Conservation (phyloP, 2,888 invertebrate genomes). For the Automeris io region DNA sequence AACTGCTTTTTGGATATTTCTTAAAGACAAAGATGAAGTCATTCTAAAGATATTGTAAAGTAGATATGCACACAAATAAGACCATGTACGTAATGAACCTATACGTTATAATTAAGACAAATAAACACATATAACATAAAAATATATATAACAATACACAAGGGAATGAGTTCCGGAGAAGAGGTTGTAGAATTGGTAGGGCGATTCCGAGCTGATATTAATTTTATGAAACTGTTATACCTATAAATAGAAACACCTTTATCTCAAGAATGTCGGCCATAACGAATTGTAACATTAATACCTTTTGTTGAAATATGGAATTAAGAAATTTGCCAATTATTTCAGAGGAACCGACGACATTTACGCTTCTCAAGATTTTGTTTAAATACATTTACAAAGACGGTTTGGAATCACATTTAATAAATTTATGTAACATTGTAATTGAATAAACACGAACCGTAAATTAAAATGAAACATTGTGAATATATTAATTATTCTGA, state of each 20-base stretch:
- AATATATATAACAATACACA: too few relatives aligned
- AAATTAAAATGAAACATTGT: slow-evolving; percentile 16
- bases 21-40: too few relatives aligned
- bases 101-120: too few relatives aligned
- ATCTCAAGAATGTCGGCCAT: slow-evolving; percentile 13
- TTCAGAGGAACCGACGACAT: slow-evolving; percentile 28
- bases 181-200: too few relatives aligned
- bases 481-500: slow-evolving; percentile 22
- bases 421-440: slow-evolving; percentile 6
- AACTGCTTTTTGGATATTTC: too few relatives aligned
- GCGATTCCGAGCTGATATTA: slow-evolving; percentile 3
- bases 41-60: too few relatives aligned
- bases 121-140: too few relatives aligned
- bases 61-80: too few relatives aligned
- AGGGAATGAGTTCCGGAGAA: too few relatives aligned
- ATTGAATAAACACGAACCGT: slow-evolving; percentile 14
- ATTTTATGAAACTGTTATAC: slow-evolving; percentile 15
- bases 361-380: slow-evolving; percentile 10
- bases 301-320: slow-evolving; percentile 25
- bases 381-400: slow-evolving; percentile 6
- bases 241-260: slow-evolving; percentile 15
- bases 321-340: slow-evolving; percentile 32
- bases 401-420: slow-evolving; percentile 9
- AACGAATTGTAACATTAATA: slow-evolving; percentile 21
- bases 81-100: too few relatives aligned